Evolutionary conservation across 2,113 vertebrate genomes (phyloP).

Genomic region (Tenebrosternarchus preto): DNA sequence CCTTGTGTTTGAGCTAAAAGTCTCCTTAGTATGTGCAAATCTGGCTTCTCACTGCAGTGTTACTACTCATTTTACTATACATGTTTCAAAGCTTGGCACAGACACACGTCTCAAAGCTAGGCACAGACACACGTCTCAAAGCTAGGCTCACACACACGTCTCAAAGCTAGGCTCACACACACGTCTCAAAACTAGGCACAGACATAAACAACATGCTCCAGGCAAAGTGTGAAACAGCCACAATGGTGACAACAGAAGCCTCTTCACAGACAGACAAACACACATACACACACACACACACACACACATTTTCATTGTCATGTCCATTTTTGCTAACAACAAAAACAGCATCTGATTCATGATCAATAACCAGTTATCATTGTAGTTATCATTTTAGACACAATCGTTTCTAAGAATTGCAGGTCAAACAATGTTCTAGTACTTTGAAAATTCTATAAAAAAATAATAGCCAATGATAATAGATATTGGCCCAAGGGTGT

Average conservation of each 20-base stretch:
- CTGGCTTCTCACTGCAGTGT: background rate
- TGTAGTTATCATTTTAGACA: background rate
- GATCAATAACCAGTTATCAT: too few relatives aligned
- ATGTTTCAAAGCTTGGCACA: too few relatives aligned
- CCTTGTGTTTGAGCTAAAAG: background rate
- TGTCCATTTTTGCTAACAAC: too few relatives aligned
- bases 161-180: background rate
- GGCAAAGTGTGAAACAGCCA: conserved; percentile 28
- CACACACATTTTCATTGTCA: too few relatives aligned
- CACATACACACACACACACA: conserved; percentile 31
- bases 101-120: too few relatives aligned
- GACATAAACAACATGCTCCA: conserved; percentile 17
- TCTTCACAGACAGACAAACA: conserved; percentile 32
- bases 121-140: background rate
- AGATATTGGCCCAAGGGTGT: too few relatives aligned
- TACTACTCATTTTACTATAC: too few relatives aligned
- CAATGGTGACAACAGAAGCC: conserved; percentile 35
- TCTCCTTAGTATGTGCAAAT: background rate
- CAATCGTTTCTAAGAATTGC: background rate
- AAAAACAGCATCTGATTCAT: too few relatives aligned
- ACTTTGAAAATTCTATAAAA: background rate
- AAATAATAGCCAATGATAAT: too few relatives aligned
- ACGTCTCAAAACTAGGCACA: conserved; percentile 9
- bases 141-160: background rate
- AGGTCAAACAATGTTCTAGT: too few relatives aligned